Evolutionary conservation across 2,113 vertebrate genomes (phyloP), one percentile per base, ranked within the genome.

Genomic region (Trinectes maculatus): DNA sequence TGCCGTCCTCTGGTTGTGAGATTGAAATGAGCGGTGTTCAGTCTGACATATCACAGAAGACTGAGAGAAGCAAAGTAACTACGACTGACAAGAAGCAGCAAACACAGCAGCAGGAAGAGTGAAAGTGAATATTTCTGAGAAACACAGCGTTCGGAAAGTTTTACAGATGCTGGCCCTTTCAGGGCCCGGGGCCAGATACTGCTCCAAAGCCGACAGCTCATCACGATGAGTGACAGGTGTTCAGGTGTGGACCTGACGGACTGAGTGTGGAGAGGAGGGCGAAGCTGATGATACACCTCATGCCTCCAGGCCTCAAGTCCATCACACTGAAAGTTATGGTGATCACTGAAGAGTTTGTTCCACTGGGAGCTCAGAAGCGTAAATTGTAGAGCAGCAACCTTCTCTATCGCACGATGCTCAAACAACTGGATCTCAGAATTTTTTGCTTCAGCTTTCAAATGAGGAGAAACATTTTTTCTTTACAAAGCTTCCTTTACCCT

Each of bases 161-260:
- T 60, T 25, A 10, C 47, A 15, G 34, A 68, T 60, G 69, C 46
- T 33, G 33, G 11, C 39, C 63, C 37, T 33, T 18, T 18, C 37
- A 51, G n/a, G n/a, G 64, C 74, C 72, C 13, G 39, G 18, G 75
- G 75, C 49, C 13, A 18, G 18, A 54, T 16, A 44, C 40, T 12
- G n/a, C 43, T 53, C 79, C 62, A 56, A 44, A 57, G 55, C 21
- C 33, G 53, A 68, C 67, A 53, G 68, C 79, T 55, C 26, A 13
- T 77, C 53, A 49, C 9, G 13, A 58, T 80, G 79, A 87, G 65
- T 62, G 81, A 67, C 85, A 79, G 61, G 75, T 74, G 60, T 36
- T 44, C 37, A 9, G 54, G 47, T 56, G 56, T 70, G 51, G 64
- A 76, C 71, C 59, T 71, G 71, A 74, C 78, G 75, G 61, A 77